Conservation (phyloP, 2,797 vertebrate genomes). For the Chaetophractus vellerosus region DNA sequence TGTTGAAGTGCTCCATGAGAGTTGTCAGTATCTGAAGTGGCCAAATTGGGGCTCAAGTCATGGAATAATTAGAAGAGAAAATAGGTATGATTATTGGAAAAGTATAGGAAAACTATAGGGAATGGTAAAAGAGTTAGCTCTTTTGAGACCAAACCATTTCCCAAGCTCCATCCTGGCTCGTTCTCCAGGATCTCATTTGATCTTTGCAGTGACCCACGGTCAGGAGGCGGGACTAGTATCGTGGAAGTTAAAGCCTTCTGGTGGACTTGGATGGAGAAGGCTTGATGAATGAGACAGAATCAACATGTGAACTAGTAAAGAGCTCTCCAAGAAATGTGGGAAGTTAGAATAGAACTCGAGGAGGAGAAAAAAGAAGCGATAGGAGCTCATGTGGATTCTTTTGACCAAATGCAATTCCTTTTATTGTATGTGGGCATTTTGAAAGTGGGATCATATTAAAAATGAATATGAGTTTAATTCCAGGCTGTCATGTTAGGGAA, state of each 20-base stretch:
- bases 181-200: neutral
- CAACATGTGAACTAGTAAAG: neutral
- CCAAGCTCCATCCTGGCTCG: neutral
- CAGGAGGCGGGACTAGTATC: neutral
- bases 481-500: neutral
- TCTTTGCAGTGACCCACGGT: neutral
- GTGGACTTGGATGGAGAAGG: neutral
- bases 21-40: neutral
- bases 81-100: neutral
- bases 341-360: neutral
- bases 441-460: neutral
- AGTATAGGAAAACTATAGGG: neutral
- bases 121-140: neutral
- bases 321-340: neutral
- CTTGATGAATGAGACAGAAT: neutral
- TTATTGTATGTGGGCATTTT: neutral
- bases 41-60: neutral
- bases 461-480: neutral
- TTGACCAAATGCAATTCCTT: neutral
- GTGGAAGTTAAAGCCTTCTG: neutral
- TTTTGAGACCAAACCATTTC: neutral
- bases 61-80: neutral
- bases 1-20: neutral
- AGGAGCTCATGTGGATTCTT: neutral
- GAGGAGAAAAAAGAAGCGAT: neutral